Percentiles rank a stretch among this genome's conserved stretches.
These are phyloP conservation scores for Copidosoma aretas DNA, from an alignment of 2,888 invertebrate species.

Conservation along the genomic window DNA sequence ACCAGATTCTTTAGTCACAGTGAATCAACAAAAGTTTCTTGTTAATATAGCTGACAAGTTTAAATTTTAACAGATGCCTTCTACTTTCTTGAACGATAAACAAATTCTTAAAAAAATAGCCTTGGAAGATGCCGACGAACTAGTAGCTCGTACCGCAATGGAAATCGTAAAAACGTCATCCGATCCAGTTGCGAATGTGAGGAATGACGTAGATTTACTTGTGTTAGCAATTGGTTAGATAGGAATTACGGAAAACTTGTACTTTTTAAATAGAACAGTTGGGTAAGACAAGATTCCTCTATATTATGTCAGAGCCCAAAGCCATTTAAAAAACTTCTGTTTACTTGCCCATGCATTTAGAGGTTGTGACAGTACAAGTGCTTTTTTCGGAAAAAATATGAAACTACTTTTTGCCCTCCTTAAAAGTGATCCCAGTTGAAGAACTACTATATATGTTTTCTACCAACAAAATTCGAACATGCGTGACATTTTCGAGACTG, in stretches of 20 bases:
- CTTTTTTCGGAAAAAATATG: slow-evolving; percentile 25
- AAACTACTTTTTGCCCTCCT: slow-evolving; percentile 11
- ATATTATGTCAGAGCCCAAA: slow-evolving; percentile 6
- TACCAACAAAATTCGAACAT: slow-evolving; percentile 20
- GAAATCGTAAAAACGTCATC: slow-evolving; percentile 33
- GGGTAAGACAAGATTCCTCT: slow-evolving; percentile 2
- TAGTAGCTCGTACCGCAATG: slow-evolving; percentile 36
- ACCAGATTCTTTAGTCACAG: slow-evolving; percentile 28
- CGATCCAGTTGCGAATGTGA: slow-evolving; percentile 19
- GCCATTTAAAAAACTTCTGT: background rate
- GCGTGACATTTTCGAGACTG: slow-evolving; percentile 12
- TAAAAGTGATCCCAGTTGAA: slow-evolving; percentile 1
- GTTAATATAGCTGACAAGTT: slow-evolving; percentile 41
- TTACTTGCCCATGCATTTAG: slow-evolving; percentile 20
- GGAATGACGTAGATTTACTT: slow-evolving; percentile 30
- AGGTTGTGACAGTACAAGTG: slow-evolving; percentile 30
- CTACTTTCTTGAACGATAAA: slow-evolving; percentile 17
- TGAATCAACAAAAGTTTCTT: slow-evolving; percentile 41
- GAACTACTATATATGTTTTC: slow-evolving; percentile 9
- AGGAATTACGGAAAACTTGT: slow-evolving; percentile 5
- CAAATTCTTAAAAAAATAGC: slow-evolving; percentile 33
- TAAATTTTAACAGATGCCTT: slow-evolving; percentile 34
- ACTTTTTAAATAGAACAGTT: slow-evolving; percentile 14
- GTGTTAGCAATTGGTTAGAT: slow-evolving; percentile 22
- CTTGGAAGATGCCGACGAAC: slow-evolving; percentile 40